A percentile compares a stretch with the other conserved stretches of the same genome.
Evolutionary conservation across 2,113 vertebrate species (phyloP).

Genomic region (Xiphophorus couchianus): DNA sequence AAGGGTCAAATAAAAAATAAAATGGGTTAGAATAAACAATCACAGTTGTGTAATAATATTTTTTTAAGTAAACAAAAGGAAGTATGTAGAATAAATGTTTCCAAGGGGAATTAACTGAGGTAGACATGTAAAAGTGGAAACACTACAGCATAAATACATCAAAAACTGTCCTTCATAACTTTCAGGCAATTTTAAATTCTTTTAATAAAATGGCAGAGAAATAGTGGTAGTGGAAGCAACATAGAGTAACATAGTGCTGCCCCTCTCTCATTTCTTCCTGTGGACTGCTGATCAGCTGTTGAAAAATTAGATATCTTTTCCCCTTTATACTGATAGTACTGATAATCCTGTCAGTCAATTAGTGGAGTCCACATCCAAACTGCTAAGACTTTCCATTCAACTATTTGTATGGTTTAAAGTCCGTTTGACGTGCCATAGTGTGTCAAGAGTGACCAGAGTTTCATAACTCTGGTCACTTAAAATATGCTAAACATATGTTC

Average conservation of each 20-base stretch:
- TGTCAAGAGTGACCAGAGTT: background rate
- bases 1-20: conserved; percentile 1
- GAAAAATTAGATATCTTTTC: too few species aligned
- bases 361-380: background rate
- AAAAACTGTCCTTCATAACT: background rate
- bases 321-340: too few species aligned
- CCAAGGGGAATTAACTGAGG: background rate
- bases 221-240: too few species aligned
- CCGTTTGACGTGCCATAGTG: too few species aligned
- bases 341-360: too few species aligned
- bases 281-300: too few species aligned
- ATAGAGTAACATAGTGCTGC: too few species aligned
- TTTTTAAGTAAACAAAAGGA: background rate
- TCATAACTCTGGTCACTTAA: background rate
- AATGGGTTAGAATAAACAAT: background rate
- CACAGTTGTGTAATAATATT: too few species aligned
- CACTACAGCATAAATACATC: background rate
- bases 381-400: background rate
- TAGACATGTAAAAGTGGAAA: background rate
- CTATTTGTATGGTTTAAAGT: background rate
- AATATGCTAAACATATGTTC: too few species aligned
- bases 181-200: background rate
- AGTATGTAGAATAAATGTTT: conserved; percentile 1
- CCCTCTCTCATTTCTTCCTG: too few species aligned
- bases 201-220: too few species aligned